Base-by-base conservation (phyloP, 2,888 invertebrate species). In the Cremastinae sp. region DNA sequence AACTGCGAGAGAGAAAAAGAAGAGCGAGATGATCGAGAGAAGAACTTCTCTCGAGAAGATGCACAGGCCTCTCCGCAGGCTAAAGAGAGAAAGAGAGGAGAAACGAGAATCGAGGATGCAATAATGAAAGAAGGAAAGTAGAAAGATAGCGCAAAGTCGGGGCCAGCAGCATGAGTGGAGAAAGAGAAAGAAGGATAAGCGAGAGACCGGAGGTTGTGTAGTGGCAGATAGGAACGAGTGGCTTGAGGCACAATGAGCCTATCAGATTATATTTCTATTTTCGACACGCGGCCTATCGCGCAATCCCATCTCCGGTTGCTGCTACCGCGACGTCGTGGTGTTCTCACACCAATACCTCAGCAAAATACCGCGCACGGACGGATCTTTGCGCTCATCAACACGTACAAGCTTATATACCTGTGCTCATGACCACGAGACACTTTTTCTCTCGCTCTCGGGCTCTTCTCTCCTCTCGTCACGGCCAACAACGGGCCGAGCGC, bases 231-330 rank as follows among this genome's bases (percentile, higher is more conserved):
- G 85, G 81, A 84, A 78, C 82, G 83, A 85, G 85, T 86, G 84
- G 87, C 88, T 88, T 81, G 80, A 71, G 88, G 88, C 87, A 88
- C 87, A 88, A 89, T 88, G 87, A 89, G 88, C 87, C 89, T 88
- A 88, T 89, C 89, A 87, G 88, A 89, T 89, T 89, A 89, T 89
- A 89, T 87, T 89, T 89, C 89, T 89, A 89, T 89, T 89, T 89
- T 89, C 88, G 89, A 89, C 88, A 88, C 88, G 87, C 87, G 84
- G 86, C 85, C 84, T 89, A 89, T 89, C 89, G 84, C 83, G 84
- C 87, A 87, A 87, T 88, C 87, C 87, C 86, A 89, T 89, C 88
- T 89, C 83, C 76, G 66, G 70, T 66, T 64, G 58, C 64, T 65
- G 84, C 88, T 88, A 88, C 88, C 82, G 86, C 85, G 75, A 73